Evolutionary conservation across 2,113 vertebrate genomes (phyloP).

Genomic region (Passer montanus): DNA sequence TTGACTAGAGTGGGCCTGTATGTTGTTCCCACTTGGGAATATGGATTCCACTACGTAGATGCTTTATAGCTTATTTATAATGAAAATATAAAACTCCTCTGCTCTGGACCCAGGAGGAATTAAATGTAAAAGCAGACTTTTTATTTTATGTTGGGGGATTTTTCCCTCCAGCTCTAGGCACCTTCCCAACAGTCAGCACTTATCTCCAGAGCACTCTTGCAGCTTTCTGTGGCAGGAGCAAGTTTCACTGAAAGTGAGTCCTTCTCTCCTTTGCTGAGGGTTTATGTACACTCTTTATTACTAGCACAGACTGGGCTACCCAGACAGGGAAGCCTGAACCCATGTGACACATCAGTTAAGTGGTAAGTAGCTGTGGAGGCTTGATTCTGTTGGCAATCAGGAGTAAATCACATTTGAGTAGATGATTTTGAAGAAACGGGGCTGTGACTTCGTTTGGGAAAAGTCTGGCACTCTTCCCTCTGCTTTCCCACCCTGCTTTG

Average conservation of each 20-base stretch:
- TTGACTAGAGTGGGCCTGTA: not conserved
- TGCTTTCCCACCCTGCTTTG: conserved; percentile 4
- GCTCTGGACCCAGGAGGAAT: not conserved
- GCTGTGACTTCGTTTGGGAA: not conserved
- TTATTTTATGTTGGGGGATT: not conserved
- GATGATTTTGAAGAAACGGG: not conserved
- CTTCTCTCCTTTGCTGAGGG: not conserved
- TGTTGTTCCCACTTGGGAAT: not conserved
- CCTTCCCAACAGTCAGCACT: not conserved
- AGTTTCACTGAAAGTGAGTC: not conserved
- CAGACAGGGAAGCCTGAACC: not conserved
- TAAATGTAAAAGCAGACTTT: conserved; percentile 29
- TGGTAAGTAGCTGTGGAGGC: not conserved
- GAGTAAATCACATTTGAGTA: not conserved
- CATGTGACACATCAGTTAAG: not conserved
- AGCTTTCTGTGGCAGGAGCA: not conserved
- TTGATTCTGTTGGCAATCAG: not conserved
- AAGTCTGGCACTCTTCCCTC: conserved; percentile 8
- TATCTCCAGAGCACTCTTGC: not conserved
- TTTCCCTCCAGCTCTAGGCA: not conserved
- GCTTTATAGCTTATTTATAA: not conserved
- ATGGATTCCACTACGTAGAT: not conserved
- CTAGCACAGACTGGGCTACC: not conserved
- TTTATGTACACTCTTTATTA: not conserved
- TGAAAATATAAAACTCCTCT: not conserved